phyloP scores from a whole-genome alignment of 2,113 vertebrate genomes.

The Riparia riparia region DNA sequence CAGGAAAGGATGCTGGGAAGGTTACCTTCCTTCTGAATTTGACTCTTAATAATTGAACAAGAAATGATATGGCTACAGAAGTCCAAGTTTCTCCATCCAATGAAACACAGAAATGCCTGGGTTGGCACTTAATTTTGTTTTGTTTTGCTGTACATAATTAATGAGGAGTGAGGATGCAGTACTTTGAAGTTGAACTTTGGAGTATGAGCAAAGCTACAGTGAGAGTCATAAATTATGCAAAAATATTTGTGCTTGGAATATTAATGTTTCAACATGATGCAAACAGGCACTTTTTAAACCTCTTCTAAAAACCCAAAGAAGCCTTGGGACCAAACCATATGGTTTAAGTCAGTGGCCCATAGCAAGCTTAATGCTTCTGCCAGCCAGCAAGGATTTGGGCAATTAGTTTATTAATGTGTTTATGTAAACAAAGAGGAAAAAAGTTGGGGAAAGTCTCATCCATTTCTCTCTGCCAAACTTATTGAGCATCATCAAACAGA shows the following conservation, averaged over 20 bases:
- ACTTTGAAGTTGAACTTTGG: constrained; percentile 41
- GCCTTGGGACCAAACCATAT: constrained; percentile 69
- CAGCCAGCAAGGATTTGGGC: constrained; percentile 58
- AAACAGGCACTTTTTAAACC: constrained; percentile 61
- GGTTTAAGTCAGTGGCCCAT: constrained; percentile 44
- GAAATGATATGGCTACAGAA: not conserved
- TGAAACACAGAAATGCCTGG: not conserved
- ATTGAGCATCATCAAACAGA: not conserved
- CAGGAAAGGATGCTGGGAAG: not conserved
- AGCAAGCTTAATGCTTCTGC: constrained; percentile 45
- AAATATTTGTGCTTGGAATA: constrained; percentile 68
- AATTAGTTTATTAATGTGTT: constrained; percentile 65
- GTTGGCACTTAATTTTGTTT: not conserved
- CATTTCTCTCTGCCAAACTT: not conserved
- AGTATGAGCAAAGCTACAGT: constrained; percentile 61
- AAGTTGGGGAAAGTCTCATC: not conserved
- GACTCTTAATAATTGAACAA: not conserved
- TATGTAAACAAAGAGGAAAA: constrained; percentile 42
- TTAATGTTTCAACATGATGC: constrained; percentile 60
- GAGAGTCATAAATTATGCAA: constrained; percentile 71
- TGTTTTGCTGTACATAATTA: constrained; percentile 31
- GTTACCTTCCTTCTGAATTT: not conserved
- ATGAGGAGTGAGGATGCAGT: not conserved
- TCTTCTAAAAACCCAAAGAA: constrained; percentile 41
- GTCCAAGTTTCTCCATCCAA: not conserved